Percentiles rank a stretch among this genome's conserved stretches.
phyloP scores from a whole-genome alignment of 1,140 invertebrate species.

The Zaprionus ornatus region DNA sequence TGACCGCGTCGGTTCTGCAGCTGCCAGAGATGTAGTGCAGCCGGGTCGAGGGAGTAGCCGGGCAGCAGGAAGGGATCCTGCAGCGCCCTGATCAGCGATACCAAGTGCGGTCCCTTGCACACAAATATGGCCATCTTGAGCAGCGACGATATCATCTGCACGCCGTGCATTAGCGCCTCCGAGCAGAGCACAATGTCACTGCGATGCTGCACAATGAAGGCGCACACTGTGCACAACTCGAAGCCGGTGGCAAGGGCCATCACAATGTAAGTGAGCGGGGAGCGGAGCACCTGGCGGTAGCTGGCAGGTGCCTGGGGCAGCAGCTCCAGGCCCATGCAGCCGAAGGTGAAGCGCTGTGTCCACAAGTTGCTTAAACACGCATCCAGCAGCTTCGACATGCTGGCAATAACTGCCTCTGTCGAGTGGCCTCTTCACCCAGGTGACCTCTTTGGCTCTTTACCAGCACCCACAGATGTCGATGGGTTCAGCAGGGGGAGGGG shows the following conservation, averaged over 20 bases:
- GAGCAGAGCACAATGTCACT: slow-evolving; percentile 58
- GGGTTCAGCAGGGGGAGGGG: background rate
- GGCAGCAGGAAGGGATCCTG: slow-evolving; percentile 19
- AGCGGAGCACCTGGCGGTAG: slow-evolving; percentile 7
- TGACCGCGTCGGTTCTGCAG: slow-evolving; percentile 45
- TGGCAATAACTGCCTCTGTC: slow-evolving; percentile 16
- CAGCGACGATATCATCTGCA: slow-evolving; percentile 62
- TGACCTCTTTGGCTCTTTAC: background rate
- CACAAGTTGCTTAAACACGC: slow-evolving; percentile 46
- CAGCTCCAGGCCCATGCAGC: slow-evolving; percentile 49
- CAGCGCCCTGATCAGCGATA: slow-evolving; percentile 26
- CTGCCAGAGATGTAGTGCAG: background rate
- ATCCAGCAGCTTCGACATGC: slow-evolving; percentile 60
- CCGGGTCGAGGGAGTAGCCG: background rate
- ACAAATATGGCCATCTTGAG: slow-evolving; percentile 59
- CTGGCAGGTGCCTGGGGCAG: background rate
- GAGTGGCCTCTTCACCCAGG: background rate
- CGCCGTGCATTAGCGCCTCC: slow-evolving; percentile 60
- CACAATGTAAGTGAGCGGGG: slow-evolving; percentile 33
- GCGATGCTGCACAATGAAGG: slow-evolving; percentile 47
- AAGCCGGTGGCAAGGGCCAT: slow-evolving; percentile 57
- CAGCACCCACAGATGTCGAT: background rate
- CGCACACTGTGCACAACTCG: slow-evolving; percentile 62
- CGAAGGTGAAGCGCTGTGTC: slow-evolving; percentile 58
- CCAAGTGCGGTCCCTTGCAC: slow-evolving; percentile 39